Evolutionary conservation across 2,888 invertebrate genomes (phyloP).

Genomic region (Boloria euphrosyne): DNA sequence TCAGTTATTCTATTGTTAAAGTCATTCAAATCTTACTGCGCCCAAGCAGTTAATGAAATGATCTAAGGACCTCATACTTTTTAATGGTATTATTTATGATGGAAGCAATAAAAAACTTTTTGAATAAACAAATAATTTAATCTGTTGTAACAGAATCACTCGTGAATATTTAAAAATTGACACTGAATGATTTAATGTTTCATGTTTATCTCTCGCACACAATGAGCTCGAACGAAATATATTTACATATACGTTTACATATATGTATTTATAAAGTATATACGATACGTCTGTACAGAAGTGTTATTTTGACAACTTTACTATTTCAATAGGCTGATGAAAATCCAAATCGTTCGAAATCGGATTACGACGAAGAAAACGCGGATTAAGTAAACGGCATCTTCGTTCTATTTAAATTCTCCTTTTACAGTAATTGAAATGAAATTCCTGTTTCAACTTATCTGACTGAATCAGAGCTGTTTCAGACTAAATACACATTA

Average conservation of each 20-base stretch:
- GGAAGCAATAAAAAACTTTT: neutral
- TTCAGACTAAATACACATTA: slow-evolving; percentile 18
- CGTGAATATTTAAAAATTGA: slow-evolving; percentile 24
- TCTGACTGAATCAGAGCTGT: slow-evolving; percentile 37
- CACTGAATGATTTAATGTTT: slow-evolving; percentile 21
- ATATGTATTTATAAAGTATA: neutral
- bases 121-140: slow-evolving; percentile 5
- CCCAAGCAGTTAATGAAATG: no score
- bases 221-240: slow-evolving; percentile 8
- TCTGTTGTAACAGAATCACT: slow-evolving; percentile 15
- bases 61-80: no score
- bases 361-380: slow-evolving; percentile 58
- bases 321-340: slow-evolving; percentile 38
- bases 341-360: slow-evolving; percentile 47
- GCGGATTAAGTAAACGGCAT: slow-evolving; percentile 62
- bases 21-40: no score
- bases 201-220: slow-evolving; percentile 16
- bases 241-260: neutral
- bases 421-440: slow-evolving; percentile 68
- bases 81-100: neutral
- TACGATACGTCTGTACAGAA: neutral
- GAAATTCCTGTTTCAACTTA: slow-evolving; percentile 59
- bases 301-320: slow-evolving; percentile 9
- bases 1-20: no score
- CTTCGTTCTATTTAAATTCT: slow-evolving; percentile 60